Evolutionary conservation across 2,797 vertebrate species (phyloP).

Genomic region (Malacoraja senta): DNA sequence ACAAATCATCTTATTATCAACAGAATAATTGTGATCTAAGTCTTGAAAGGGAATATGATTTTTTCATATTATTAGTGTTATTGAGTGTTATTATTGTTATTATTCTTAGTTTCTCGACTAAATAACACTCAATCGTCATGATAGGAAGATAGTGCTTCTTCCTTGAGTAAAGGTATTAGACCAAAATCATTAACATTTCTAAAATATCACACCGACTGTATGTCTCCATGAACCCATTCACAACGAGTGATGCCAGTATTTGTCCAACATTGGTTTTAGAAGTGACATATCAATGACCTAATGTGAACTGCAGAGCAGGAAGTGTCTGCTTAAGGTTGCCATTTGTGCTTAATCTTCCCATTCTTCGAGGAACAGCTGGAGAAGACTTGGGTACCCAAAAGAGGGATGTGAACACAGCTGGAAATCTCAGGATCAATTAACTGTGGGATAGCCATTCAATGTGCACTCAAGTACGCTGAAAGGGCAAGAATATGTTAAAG

Average conservation of each 20-base stretch:
- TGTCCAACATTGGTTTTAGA: conserved; percentile 34
- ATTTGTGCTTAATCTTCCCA: conserved; percentile 35
- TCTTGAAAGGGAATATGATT: background rate
- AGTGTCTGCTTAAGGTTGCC: conserved; percentile 32
- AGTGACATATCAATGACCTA: conserved; percentile 33
- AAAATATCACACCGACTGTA: background rate
- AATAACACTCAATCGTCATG: background rate
- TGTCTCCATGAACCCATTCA: conserved; percentile 4
- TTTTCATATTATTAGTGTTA: too few species aligned
- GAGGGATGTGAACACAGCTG: conserved; percentile 28
- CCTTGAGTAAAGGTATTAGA: background rate
- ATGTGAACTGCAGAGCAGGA: conserved; percentile 29
- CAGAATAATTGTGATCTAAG: background rate
- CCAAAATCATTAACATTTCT: background rate
- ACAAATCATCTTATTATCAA: background rate
- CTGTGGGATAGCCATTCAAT: conserved; percentile 11
- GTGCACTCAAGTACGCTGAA: conserved; percentile 6
- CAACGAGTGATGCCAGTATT: conserved; percentile 1
- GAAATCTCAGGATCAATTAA: conserved; percentile 29
- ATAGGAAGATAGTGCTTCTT: background rate
- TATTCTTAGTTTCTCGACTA: too few species aligned
- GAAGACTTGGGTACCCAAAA: conserved; percentile 12
- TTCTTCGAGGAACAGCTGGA: conserved; percentile 19
- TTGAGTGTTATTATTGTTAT: too few species aligned
- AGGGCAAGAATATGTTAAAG: background rate